Evolutionary conservation across 2,113 vertebrate species (phyloP).

Genomic region (Chlorodrepanis virens): DNA sequence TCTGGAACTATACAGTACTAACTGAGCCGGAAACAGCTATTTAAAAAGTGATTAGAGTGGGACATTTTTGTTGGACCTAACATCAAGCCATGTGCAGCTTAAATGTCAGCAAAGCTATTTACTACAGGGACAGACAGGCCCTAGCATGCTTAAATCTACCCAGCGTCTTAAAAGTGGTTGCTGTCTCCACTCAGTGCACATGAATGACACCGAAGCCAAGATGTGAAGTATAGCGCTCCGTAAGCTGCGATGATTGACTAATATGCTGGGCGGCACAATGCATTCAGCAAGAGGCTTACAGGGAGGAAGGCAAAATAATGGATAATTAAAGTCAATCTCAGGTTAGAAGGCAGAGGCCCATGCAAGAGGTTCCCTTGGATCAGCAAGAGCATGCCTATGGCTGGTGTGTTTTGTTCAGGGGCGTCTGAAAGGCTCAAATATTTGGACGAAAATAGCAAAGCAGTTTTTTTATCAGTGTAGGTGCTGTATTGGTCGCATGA

Average conservation of each 20-base stretch:
- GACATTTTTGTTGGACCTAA: slow-evolving; percentile 44
- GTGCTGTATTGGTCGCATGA: fast-evolving
- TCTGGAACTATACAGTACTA: slow-evolving; percentile 42
- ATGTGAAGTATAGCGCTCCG: not conserved
- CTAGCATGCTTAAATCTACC: not conserved
- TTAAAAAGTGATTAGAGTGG: slow-evolving; percentile 51
- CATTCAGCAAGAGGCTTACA: not conserved
- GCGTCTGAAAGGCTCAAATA: not conserved
- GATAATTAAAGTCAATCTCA: slow-evolving; percentile 31
- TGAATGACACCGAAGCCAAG: slow-evolving; percentile 6
- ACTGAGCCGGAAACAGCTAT: slow-evolving; percentile 62
- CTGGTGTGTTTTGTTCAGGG: not conserved
- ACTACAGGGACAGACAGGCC: not conserved
- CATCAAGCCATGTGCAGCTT: not conserved
- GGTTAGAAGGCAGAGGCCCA: slow-evolving; percentile 19
- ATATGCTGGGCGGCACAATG: slow-evolving; percentile 30
- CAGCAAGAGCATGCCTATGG: not conserved
- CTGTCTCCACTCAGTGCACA: not conserved
- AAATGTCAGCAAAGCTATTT: slow-evolving; percentile 27
- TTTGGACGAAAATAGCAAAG: not conserved
- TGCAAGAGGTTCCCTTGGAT: not conserved
- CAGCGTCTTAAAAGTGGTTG: not conserved
- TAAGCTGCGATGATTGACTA: slow-evolving; percentile 37
- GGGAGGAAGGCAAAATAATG: slow-evolving; percentile 15
- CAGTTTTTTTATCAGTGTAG: not conserved